A percentile compares a stretch with the other conserved stretches of the same genome.
Conservation (phyloP, 2,113 vertebrate species). For the Empidonax traillii region DNA sequence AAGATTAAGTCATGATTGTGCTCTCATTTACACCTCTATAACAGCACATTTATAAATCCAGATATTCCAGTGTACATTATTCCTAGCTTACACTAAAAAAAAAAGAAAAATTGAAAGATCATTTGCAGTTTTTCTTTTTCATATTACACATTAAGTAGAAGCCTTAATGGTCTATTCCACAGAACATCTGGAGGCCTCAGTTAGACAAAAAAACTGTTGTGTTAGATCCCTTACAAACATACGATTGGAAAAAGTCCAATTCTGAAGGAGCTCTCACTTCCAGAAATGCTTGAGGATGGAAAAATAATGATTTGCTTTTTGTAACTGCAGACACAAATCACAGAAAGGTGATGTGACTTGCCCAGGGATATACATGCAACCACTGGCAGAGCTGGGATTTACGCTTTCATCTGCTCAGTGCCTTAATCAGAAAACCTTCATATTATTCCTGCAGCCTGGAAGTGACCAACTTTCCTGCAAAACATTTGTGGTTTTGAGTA, state of each 20-base stretch:
- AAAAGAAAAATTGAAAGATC: background rate
- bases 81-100: background rate
- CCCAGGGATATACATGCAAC: constrained; percentile 1
- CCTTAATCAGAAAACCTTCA: background rate
- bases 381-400: constrained; percentile 7
- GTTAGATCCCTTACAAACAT: background rate
- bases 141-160: background rate
- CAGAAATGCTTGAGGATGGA: background rate
- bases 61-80: background rate
- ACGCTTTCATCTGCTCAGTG: background rate
- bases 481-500: background rate
- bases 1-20: background rate
- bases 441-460: background rate
- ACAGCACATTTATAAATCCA: background rate
- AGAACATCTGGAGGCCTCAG: constrained; percentile 17
- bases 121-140: background rate
- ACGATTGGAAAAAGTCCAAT: background rate
- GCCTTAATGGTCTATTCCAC: background rate
- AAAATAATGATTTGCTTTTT: constrained; percentile 6
- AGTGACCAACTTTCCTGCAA: background rate
- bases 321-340: background rate
- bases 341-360: constrained; percentile 28
- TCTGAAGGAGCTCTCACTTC: background rate
- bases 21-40: background rate
- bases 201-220: background rate